A percentile compares a stretch with the other conserved stretches of the same genome.
Evolutionary conservation across 2,113 vertebrate genomes (phyloP).

Genomic region (Tiliqua scincoides): DNA sequence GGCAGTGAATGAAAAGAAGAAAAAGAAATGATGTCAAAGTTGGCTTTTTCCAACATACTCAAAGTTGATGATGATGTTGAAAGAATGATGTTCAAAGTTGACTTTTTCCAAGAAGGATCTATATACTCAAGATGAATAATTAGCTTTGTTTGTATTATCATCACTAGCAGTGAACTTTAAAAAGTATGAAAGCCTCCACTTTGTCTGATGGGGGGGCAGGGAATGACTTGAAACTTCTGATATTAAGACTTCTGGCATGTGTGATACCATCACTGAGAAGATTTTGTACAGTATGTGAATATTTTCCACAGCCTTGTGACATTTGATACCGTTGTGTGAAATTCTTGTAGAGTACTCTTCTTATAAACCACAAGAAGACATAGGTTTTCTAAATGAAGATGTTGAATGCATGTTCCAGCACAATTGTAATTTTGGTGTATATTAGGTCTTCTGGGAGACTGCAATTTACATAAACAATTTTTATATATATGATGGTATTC

Average conservation of each 20-base stretch:
- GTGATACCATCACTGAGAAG: neutral
- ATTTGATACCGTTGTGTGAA: neutral
- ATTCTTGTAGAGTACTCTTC: neutral
- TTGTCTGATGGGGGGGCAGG: neutral
- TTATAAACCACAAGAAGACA: slow-evolving; percentile 11
- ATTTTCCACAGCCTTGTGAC: neutral
- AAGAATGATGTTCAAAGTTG: no score
- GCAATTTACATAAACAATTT: slow-evolving; percentile 6
- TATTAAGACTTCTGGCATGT: neutral
- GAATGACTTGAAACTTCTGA: neutral
- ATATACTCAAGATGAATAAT: neutral
- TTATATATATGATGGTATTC: neutral
- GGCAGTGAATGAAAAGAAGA: slow-evolving; percentile 79
- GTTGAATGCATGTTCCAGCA: fast-evolving
- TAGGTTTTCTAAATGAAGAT: neutral
- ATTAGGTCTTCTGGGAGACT: slow-evolving; percentile 15
- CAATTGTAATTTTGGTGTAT: slow-evolving; percentile 12
- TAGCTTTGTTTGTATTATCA: neutral
- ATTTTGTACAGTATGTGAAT: slow-evolving; percentile 11
- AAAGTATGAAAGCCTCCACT: neutral
- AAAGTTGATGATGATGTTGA: no score
- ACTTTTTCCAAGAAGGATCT: neutral
- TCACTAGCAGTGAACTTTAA: neutral
- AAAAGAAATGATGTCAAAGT: slow-evolving; percentile 69
- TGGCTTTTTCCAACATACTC: neutral